Base-by-base conservation (phyloP, 35 echinoderm and acorn worm species). In the Ophioderma brevispina region DNA sequence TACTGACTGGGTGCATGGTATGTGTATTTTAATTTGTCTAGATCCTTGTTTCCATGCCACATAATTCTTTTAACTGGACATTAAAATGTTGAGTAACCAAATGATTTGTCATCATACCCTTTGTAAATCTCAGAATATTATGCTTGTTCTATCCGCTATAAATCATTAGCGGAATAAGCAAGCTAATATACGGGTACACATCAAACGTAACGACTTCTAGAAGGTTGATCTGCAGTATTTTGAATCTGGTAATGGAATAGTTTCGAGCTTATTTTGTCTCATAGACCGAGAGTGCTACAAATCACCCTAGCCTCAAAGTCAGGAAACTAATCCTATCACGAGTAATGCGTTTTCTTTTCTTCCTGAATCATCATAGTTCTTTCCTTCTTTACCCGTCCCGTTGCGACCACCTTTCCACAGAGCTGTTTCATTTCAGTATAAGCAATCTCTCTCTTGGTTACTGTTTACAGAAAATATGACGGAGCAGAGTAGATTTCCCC, bases 401-500 rank as follows among this genome's bases (percentile, higher is more conserved):
- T 41, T 39, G 21, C 3, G 38, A 15, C 90, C 81, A 38, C 76
- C 86, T 35, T 38, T 79, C 23, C 18, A 33, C 1, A 39, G 64
- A 18, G 34, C 75, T 15, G 83, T 87, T 0, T 78, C 23, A 56
- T 39, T 80, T n/a, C n/a, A n/a, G n/a, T n/a, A n/a, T n/a, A n/a
- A n/a, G 32, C 30, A 34, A 37, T 52, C 38, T 13, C 31, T 35
- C 3, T 43, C 37, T 17, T 28, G 25, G 32, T 35, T 64, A 38
- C 32, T 78, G 21, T 87, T 88, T 18, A 14, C 28, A 19, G 17
- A 33, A 10, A 87, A 50, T 21, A 87, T 41, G 1, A 96, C 55
- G 1, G 90, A 96, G 8, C 91, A 90, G 41, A 94, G 37, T 33
- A 94, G 75, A 39, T 99, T 95, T 0, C 97, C 97, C 31, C 82